Percentiles rank a stretch among this genome's conserved stretches.
phyloP scores from a whole-genome alignment of 2,888 invertebrate genomes.

The Oxytorus armatus region DNA sequence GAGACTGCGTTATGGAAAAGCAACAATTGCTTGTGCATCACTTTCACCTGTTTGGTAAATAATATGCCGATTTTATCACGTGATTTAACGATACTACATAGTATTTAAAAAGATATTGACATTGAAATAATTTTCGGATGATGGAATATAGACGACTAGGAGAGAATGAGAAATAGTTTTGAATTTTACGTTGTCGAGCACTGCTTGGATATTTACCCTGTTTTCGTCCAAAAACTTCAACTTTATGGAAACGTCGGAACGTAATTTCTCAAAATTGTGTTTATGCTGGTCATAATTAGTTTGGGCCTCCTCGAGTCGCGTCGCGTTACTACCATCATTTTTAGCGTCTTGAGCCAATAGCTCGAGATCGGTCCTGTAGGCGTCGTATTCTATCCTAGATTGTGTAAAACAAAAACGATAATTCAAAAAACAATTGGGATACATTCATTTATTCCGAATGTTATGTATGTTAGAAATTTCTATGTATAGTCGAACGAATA shows the following conservation, averaged over 20 bases:
- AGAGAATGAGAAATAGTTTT: not conserved
- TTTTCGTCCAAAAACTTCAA: slow-evolving; percentile 99
- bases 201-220: no score
- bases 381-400: slow-evolving; percentile 97
- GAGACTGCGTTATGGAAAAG: slow-evolving; percentile 98
- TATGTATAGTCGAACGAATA: no score
- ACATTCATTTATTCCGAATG: no score
- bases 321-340: slow-evolving; percentile 86
- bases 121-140: no score
- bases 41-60: slow-evolving; percentile 92
- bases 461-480: no score
- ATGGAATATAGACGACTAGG: not conserved
- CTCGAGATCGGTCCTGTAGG: slow-evolving; percentile 97
- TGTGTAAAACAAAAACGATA: no score
- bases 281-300: slow-evolving; percentile 93
- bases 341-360: slow-evolving; percentile 89
- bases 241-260: slow-evolving; percentile 97
- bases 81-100: not conserved
- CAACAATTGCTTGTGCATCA: slow-evolving; percentile 98
- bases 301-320: slow-evolving; percentile 91
- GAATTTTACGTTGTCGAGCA: no score
- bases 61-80: not conserved
- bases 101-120: not conserved
- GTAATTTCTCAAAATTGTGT: slow-evolving; percentile 95
- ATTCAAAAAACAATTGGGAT: not conserved